phyloP scores from a whole-genome alignment of 2,888 invertebrate genomes.

The Ethmia dodecea region DNA sequence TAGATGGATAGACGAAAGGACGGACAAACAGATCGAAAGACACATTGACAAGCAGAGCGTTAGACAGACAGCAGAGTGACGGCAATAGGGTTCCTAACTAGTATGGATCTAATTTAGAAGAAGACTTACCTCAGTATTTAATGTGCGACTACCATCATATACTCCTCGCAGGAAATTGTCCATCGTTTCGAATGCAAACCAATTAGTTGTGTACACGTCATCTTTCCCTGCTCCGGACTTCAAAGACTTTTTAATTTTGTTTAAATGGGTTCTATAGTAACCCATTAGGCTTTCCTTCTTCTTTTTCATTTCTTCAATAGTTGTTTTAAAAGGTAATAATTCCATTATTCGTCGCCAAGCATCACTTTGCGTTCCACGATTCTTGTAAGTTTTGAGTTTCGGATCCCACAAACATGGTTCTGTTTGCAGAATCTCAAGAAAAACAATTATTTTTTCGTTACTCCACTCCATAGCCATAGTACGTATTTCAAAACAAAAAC shows the following conservation, averaged over 20 bases:
- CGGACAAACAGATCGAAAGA: not conserved
- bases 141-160: not conserved
- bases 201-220: not conserved
- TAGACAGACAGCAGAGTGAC: not conserved
- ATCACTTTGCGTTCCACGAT: constrained; percentile 8
- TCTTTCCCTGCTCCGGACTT: not conserved
- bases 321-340: constrained; percentile 10
- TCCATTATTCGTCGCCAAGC: constrained; percentile 13
- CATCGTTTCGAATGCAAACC: not conserved
- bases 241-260: not conserved
- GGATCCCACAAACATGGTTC: constrained; percentile 16
- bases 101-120: not conserved
- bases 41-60: not conserved
- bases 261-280: not conserved
- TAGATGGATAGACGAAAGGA: not conserved
- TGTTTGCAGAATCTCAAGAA: constrained; percentile 15
- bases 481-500: not conserved
- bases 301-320: not conserved
- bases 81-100: not conserved
- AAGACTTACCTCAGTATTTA: not conserved
- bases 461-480: constrained; percentile 7
- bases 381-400: constrained; percentile 7
- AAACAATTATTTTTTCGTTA: constrained; percentile 13
- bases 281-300: not conserved
- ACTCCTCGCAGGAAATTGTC: not conserved